phyloP scores from a whole-genome alignment of 2,888 invertebrate genomes.

The Pandemis corylana region DNA sequence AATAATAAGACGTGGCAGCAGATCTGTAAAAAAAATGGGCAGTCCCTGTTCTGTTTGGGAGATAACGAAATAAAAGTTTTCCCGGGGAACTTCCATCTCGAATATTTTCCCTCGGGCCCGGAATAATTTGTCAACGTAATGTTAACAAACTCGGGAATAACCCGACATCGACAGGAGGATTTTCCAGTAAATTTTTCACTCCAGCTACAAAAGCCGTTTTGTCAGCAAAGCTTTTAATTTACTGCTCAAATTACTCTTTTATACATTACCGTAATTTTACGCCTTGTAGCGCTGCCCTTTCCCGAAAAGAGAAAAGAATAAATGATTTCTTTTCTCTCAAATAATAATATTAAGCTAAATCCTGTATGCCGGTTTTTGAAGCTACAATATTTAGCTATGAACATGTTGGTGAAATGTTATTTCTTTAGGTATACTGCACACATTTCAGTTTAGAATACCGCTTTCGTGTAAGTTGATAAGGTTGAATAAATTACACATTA shows the following conservation, averaged over 20 bases:
- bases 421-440: conserved; percentile 5
- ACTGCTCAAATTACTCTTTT: conserved; percentile 39
- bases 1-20: conserved; percentile 4
- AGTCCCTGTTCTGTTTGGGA: conserved; percentile 48
- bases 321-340: conserved; percentile 12
- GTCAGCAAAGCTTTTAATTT: conserved; percentile 47
- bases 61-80: conserved; percentile 64
- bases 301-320: conserved; percentile 16
- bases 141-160: conserved; percentile 51
- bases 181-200: conserved; percentile 55
- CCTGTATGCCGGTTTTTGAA: not conserved
- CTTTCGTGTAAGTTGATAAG: not conserved
- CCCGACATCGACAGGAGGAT: conserved; percentile 53
- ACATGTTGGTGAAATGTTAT: not conserved
- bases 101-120: conserved; percentile 49
- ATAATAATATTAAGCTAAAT: not conserved
- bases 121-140: conserved; percentile 57
- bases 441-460: not conserved
- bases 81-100: conserved; percentile 46
- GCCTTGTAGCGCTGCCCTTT: conserved; percentile 17
- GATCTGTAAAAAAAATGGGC: conserved; percentile 18
- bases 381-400: too few relatives aligned
- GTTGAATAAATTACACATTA: conserved; percentile 2
- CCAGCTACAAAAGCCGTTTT: conserved; percentile 52
- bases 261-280: conserved; percentile 37